Percentiles rank a stretch among this genome's conserved stretches.
These are phyloP conservation scores for Macrochelys suwanniensis DNA, from an alignment of 2,797 vertebrate species.

Conservation along the genomic window DNA sequence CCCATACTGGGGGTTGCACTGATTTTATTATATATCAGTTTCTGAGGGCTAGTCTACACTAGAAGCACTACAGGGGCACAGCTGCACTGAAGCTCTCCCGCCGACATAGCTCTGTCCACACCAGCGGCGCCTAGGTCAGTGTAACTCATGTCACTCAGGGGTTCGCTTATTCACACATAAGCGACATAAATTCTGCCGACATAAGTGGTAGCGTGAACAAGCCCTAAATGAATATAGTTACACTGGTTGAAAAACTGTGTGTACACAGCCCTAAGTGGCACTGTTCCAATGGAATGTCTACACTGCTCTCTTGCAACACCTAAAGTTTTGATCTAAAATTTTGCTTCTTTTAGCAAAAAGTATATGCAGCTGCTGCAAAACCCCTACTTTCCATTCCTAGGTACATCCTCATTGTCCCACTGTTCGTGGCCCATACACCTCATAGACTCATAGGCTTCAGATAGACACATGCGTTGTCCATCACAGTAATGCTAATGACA, in stretches of 20 bases:
- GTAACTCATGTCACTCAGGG: too few species aligned
- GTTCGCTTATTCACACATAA: too few species aligned
- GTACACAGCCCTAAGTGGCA: not conserved
- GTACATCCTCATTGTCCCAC: not conserved
- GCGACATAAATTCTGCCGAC: too few species aligned
- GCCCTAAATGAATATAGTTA: not conserved
- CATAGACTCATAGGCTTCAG: not conserved
- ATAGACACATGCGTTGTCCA: not conserved
- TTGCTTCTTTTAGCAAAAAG: not conserved
- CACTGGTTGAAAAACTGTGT: rapidly evolving
- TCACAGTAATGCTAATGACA: not conserved
- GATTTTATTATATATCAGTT: too few species aligned
- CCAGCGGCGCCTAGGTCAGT: too few species aligned
- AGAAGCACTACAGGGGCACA: too few species aligned
- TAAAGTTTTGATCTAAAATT: rapidly evolving
- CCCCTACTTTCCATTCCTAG: not conserved
- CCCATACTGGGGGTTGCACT: too few species aligned
- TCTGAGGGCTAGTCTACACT: too few species aligned
- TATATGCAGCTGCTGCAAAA: not conserved
- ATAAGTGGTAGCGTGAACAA: too few species aligned
- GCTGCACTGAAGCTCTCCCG: too few species aligned
- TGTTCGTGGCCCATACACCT: not conserved
- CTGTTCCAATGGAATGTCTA: rapidly evolving
- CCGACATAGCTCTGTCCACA: too few species aligned
- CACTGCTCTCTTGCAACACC: rapidly evolving